A percentile compares a stretch with the other conserved stretches of the same genome.
Evolutionary conservation across 2,113 vertebrate species (phyloP).

Genomic region (Gasterosteus aculeatus): DNA sequence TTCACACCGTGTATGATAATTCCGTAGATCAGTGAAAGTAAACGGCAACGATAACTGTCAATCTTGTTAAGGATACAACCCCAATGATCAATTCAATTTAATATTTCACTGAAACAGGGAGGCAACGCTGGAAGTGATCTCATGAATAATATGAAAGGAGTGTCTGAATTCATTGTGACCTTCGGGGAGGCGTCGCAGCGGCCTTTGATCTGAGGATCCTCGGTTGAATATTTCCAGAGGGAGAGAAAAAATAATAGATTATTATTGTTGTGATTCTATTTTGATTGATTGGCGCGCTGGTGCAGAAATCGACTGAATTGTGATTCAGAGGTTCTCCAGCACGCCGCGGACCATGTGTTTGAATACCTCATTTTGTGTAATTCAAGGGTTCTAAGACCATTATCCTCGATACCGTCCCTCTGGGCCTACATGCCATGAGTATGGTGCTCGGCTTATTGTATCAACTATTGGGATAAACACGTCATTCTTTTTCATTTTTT

Average conservation of each 20-base stretch:
- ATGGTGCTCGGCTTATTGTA: too few species aligned
- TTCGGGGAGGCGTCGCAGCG: neutral
- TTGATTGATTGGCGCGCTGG: slow-evolving; percentile 7
- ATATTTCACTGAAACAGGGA: neutral
- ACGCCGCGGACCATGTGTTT: too few species aligned
- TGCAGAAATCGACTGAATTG: too few species aligned
- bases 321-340: too few species aligned
- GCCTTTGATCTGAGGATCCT: neutral
- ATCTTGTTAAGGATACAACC: neutral
- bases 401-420: too few species aligned
- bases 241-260: neutral
- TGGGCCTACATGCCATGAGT: too few species aligned
- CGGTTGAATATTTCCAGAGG: neutral
- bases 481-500: too few species aligned
- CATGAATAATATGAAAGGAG: neutral
- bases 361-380: too few species aligned
- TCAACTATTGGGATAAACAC: too few species aligned
- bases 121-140: neutral
- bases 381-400: too few species aligned
- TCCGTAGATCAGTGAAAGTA: neutral
- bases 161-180: neutral
- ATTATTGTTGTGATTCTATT: neutral
- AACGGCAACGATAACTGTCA: neutral
- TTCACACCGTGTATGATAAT: neutral
- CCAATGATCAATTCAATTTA: neutral